Percentiles rank a stretch among this genome's conserved stretches.
Conservation (phyloP, 2,888 invertebrate species). For the Melinaea marsaeus region DNA sequence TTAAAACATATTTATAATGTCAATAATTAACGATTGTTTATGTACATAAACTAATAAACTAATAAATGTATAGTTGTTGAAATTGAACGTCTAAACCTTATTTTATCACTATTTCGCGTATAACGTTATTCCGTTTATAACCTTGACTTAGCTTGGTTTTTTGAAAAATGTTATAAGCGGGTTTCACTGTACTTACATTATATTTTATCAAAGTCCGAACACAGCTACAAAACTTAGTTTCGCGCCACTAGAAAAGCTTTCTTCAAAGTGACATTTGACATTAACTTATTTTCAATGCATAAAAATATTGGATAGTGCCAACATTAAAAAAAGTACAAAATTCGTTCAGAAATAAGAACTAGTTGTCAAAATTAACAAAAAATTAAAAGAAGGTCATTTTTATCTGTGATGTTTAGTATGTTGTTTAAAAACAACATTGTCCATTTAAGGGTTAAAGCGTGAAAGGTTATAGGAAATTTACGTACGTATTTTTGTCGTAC, state of each 20-base stretch:
- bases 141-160: too few relatives aligned
- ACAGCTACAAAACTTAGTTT: conserved; percentile 38
- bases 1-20: neutral
- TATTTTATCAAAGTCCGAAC: conserved; percentile 35
- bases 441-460: conserved; percentile 21
- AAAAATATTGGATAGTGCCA: conserved; percentile 38
- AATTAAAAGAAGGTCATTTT: conserved; percentile 14
- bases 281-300: conserved; percentile 33
- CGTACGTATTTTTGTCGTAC: too few relatives aligned
- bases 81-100: too few relatives aligned
- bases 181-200: conserved; percentile 11
- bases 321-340: conserved; percentile 27
- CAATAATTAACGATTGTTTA: too few relatives aligned
- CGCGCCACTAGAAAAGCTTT: conserved; percentile 38
- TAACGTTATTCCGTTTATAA: too few relatives aligned
- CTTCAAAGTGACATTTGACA: conserved; percentile 19
- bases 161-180: too few relatives aligned
- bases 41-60: too few relatives aligned
- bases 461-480: conserved; percentile 2
- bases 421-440: conserved; percentile 23
- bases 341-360: neutral
- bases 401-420: conserved; percentile 22
- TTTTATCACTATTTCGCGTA: too few relatives aligned
- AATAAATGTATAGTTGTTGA: too few relatives aligned
- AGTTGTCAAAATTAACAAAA: neutral